Evolutionary conservation across 2,888 invertebrate genomes (phyloP).

Genomic region (Melieria picta): DNA sequence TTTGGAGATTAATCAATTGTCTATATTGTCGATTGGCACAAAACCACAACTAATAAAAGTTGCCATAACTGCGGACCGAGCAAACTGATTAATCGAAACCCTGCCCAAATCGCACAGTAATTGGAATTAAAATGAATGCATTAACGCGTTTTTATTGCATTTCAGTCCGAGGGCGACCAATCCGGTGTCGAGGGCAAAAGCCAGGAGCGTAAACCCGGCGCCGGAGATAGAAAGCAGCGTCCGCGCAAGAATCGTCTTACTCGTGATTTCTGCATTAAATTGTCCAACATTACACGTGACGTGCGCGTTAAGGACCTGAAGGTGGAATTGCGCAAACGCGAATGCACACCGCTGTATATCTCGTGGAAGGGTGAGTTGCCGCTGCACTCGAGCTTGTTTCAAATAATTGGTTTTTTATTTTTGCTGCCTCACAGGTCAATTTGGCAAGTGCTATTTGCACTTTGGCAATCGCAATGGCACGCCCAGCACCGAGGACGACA

Average conservation of each 20-base stretch:
- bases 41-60: too few relatives aligned
- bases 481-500: slow-evolving; percentile 61
- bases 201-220: slow-evolving; percentile 57
- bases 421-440: slow-evolving; percentile 68
- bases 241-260: slow-evolving; percentile 53
- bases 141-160: slow-evolving; percentile 12
- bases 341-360: slow-evolving; percentile 80
- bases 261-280: slow-evolving; percentile 67
- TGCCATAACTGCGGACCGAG: too few relatives aligned
- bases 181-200: slow-evolving; percentile 61
- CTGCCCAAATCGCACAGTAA: too few relatives aligned
- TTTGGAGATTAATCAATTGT: too few relatives aligned
- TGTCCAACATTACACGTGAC: slow-evolving; percentile 78
- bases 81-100: too few relatives aligned
- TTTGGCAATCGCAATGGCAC: slow-evolving; percentile 74
- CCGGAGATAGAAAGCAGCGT: slow-evolving; percentile 46
- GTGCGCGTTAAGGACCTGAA: slow-evolving; percentile 81
- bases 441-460: slow-evolving; percentile 78
- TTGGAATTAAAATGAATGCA: too few relatives aligned
- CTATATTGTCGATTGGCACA: too few relatives aligned
- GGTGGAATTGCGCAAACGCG: slow-evolving; percentile 76
- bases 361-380: slow-evolving; percentile 73
- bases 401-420: neutral
- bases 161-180: slow-evolving; percentile 63
- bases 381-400: neutral